Conservation (phyloP, 2,113 vertebrate species). For the rat (Rattus norvegicus) region GRCr8 NC_086023.1:56196501-56197000, state of each 20-base stretch:
- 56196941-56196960: conserved; percentile 67
- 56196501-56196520: conserved; percentile 50
- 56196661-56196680: background rate
- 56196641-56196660: background rate
- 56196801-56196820: conserved; percentile 63
- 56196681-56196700: conserved; percentile 30
- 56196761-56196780: conserved; percentile 32
- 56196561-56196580: conserved; percentile 29
- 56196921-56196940: conserved; percentile 56
- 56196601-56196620: conserved; percentile 57
- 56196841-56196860: conserved; percentile 72
- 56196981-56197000: conserved; percentile 41
- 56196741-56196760: background rate
- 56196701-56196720: background rate
- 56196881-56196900: conserved; percentile 72
- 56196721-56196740: background rate
- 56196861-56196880: conserved; percentile 14
- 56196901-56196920: conserved; percentile 70
- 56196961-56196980: conserved; percentile 53
- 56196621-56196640: conserved; percentile 47
- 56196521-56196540: conserved; percentile 66
- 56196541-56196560: conserved; percentile 70
- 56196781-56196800: conserved; percentile 60
- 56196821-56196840: conserved; percentile 53
- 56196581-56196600: conserved; percentile 63